These are phyloP conservation scores for Macropodus opercularis DNA, from an alignment of 2,797 vertebrate species.

Conservation along the genomic window DNA sequence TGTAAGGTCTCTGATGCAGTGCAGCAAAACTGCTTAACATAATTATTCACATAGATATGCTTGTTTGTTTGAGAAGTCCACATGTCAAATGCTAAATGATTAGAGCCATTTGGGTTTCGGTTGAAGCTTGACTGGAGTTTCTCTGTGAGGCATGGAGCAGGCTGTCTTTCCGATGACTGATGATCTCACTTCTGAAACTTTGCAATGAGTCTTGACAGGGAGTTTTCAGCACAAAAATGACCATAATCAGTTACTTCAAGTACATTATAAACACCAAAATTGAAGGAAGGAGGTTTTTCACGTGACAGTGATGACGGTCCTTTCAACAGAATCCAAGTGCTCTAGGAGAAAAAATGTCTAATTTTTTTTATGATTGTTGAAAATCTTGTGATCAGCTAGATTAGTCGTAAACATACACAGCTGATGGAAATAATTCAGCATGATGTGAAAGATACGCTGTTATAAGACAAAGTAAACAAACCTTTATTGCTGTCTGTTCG, in stretches of 20 bases:
- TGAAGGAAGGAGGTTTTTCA: slow-evolving; percentile 63
- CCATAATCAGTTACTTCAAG: slow-evolving; percentile 68
- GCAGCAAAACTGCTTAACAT: slow-evolving; percentile 41
- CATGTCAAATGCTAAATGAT: slow-evolving; percentile 28
- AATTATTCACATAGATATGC: slow-evolving; percentile 23
- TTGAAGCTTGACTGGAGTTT: slow-evolving; percentile 14
- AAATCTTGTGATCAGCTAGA: slow-evolving; percentile 23
- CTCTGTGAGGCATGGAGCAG: slow-evolving; percentile 12
- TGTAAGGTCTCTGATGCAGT: slow-evolving; percentile 71
- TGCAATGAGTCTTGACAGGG: slow-evolving; percentile 65
- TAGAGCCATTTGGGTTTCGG: slow-evolving; percentile 26
- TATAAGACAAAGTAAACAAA: slow-evolving; percentile 48
- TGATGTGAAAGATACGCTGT: not conserved
- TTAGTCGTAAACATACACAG: not conserved
- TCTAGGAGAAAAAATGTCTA: slow-evolving; percentile 33
- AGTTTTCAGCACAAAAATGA: slow-evolving; percentile 53
- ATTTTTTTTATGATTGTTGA: slow-evolving; percentile 12
- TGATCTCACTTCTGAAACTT: slow-evolving; percentile 39
- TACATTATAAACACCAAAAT: slow-evolving; percentile 70
- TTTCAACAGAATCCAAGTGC: slow-evolving; percentile 51
- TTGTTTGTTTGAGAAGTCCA: slow-evolving; percentile 35
- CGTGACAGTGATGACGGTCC: slow-evolving; percentile 53
- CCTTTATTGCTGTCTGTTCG: slow-evolving; percentile 78
- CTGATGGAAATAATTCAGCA: not conserved
- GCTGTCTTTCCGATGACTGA: slow-evolving; percentile 37